Evolutionary conservation across 2,113 vertebrate species (phyloP), one percentile per base, ranked within the genome.

Genomic region (Bos taurus): DNA sequence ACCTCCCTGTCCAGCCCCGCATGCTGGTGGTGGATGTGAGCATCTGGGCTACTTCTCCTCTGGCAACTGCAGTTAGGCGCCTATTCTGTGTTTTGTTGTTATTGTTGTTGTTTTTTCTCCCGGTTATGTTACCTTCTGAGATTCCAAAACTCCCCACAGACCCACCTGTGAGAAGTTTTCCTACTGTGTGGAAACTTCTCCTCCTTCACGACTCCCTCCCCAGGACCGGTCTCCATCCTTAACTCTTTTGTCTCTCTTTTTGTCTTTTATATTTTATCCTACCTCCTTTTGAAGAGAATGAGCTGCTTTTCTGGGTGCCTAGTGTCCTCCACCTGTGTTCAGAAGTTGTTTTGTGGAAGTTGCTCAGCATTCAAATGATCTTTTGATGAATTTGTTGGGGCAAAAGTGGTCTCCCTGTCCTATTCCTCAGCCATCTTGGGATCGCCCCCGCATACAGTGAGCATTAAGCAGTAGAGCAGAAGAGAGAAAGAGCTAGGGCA

Each of bases 401-500:
- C n/a, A 71, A 71, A 71, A 36, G n/a, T 36, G 9, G n/a, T 12
- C n/a, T 71, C n/a, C 64, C 64, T 71, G n/a, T 36, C n/a, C 64
- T 71, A 36, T 71, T 36, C 64, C 64, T 71, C 19, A 71, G 64
- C n/a, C n/a, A 36, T 21, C 9, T 71, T 36, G n/a, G 64, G 9
- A 36, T 36, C 4, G 1, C n/a, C n/a, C 9, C 9, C 19, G 36
- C 3, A 57, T 13, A 10, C 7, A n/a, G 1, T 83, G 64, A 50
- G 2, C 54, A 40, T 43, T 30, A 48, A 60, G 2, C 43, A 83
- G 7, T 54, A 3, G 7, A 92, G 36, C 5, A 36, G 30, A 46
- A 82, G 6, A 15, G 0, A 33, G 0, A 2, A 67, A 36, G 0
- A 57, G 7, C 6, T 50, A 74, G 5, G 5, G 0, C 1, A 84